These are phyloP conservation scores for Agriopis leucophaearia DNA, from an alignment of 2,888 invertebrate genomes.

Conservation along the genomic window DNA sequence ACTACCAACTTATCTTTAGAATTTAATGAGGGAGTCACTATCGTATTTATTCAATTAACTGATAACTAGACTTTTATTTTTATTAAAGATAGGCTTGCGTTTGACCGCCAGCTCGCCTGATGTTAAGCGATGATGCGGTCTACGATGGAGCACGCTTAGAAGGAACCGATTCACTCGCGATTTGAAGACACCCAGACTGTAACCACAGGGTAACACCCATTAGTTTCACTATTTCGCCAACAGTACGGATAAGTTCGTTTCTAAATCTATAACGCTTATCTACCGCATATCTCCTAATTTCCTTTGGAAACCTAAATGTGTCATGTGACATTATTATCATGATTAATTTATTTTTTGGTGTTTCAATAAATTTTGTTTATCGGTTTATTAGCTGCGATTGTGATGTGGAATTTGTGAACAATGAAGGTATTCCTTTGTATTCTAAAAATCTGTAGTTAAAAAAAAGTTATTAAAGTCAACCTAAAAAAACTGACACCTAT, in stretches of 20 bases:
- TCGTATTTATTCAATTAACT: background rate
- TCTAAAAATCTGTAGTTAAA: background rate
- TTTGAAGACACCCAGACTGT: no score
- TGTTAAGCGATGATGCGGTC: no score
- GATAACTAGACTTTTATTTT: background rate
- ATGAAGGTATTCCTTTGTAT: background rate
- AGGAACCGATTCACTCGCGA: no score
- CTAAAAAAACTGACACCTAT: no score
- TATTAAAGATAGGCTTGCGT: no score
- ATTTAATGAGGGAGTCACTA: background rate
- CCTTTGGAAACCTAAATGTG: constrained; percentile 47
- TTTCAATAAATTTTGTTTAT: constrained; percentile 48
- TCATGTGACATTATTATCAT: constrained; percentile 57
- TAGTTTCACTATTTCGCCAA: background rate
- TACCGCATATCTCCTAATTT: constrained; percentile 58
- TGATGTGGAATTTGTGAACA: background rate
- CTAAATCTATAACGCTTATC: constrained; percentile 37
- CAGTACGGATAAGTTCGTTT: background rate
- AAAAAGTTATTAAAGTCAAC: no score
- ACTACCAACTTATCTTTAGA: background rate
- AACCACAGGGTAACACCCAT: no score
- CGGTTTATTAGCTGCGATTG: constrained; percentile 16
- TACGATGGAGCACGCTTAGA: no score
- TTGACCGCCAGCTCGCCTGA: no score
- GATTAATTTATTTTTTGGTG: constrained; percentile 53